phyloP scores from a whole-genome alignment of 2,888 invertebrate genomes.

The Philhelius pedissequus region DNA sequence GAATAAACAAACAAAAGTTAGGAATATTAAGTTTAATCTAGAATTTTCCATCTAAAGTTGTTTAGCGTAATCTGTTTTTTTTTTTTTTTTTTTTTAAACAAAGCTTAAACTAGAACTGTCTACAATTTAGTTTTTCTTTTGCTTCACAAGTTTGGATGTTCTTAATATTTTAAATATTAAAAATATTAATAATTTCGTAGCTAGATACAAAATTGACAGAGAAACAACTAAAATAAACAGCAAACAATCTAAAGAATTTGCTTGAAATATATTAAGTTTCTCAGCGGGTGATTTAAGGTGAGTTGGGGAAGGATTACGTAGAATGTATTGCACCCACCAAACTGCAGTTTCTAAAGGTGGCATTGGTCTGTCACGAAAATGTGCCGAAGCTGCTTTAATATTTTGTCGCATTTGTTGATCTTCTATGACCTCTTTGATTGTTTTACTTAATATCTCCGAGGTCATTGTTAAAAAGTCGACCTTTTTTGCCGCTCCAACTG shows the following conservation, averaged over 20 bases:
- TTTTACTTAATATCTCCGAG: neutral
- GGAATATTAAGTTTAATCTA: no score
- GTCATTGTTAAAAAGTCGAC: slow-evolving; percentile 66
- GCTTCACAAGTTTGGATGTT: neutral
- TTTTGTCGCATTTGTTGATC: slow-evolving; percentile 52
- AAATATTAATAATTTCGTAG: neutral
- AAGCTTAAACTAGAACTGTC: no score
- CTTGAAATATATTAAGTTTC: slow-evolving; percentile 78
- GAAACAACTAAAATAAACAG: neutral
- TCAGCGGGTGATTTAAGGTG: slow-evolving; percentile 79
- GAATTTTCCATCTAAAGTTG: no score
- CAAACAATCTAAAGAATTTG: slow-evolving; percentile 77
- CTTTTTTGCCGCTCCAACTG: slow-evolving; percentile 59
- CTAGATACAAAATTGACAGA: neutral
- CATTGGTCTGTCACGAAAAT: slow-evolving; percentile 80
- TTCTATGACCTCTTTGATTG: slow-evolving; percentile 66
- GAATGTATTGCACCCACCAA: slow-evolving; percentile 83
- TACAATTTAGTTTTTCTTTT: neutral
- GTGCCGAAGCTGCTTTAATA: slow-evolving; percentile 76
- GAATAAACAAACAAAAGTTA: no score
- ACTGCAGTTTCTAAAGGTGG: slow-evolving; percentile 81
- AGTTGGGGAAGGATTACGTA: slow-evolving; percentile 80
- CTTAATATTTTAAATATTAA: neutral
- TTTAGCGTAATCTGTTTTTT: no score
- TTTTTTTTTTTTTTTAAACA: no score